Base-by-base conservation (phyloP, 2,113 vertebrate species). In the Sinocyclocheilus anshuiensis region DNA sequence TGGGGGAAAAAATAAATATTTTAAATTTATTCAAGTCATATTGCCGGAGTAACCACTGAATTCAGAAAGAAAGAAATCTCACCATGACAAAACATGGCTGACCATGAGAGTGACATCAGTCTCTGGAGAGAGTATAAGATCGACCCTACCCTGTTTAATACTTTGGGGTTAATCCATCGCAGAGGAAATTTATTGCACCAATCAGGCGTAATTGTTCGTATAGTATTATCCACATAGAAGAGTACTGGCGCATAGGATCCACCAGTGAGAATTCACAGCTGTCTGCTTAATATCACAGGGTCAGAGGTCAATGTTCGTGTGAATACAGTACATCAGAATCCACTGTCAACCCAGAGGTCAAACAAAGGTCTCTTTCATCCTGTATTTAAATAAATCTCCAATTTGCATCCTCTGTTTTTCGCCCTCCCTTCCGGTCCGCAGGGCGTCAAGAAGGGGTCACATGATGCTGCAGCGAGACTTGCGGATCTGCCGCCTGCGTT, bases 391-490 rank as follows among this genome's bases (percentile, higher is more conserved):
- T 29, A 45, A 29, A 65, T 77, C 71, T 77, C 22, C 4, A 45
- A 13, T 76, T 69, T 22, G 8, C 72, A 65, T 53, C 2, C 86
- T 72, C 2, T 20, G 29, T 72, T 50, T 71, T 45, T 67, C 76
- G 55, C 77, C 71, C 24, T 84, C 59, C 18, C 45, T 53, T 50
- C 65, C 83, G 76, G 84, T 86, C 69, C 22, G 72, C 53, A 57
- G 12, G 87, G 67, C 39, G 3, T 89, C 76, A 53, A 77, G 84
- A 55, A 78, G 13, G 16, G 86, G 91, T 97, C 93, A 99, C 98
- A 99, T 98, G 53, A 99, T 92, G 33, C 87, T 72, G 90, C 98
- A 99, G 65, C 96, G 96, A 42, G 95, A 96, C 87, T 97, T 98
- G 92, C 96, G 96, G 20, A 97, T 95, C 90, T 98, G 97, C 88